Percentiles rank a stretch among this genome's conserved stretches.
Evolutionary conservation across 2,797 vertebrate species (phyloP).

Genomic region (Ibycter americanus): DNA sequence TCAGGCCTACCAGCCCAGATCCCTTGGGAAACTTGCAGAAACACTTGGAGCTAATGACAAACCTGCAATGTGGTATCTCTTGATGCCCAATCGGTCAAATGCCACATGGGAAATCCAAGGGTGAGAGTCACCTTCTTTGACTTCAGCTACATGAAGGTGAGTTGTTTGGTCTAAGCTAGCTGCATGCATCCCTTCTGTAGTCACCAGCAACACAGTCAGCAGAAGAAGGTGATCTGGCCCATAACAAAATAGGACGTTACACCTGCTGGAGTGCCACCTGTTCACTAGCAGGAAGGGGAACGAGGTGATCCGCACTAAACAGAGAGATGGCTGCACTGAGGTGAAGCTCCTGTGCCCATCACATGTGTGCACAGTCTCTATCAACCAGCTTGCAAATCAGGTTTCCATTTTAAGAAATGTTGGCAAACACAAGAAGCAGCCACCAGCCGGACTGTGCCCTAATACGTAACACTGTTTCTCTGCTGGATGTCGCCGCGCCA

Average conservation of each 20-base stretch:
- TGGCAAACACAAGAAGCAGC: not conserved
- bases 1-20: not conserved
- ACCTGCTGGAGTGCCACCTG: not conserved
- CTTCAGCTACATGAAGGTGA: not conserved
- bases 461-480: not conserved
- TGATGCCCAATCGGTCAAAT: not conserved
- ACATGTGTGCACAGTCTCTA: not conserved
- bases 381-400: not conserved
- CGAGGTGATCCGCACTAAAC: not conserved
- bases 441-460: accelerated
- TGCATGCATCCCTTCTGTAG: not conserved
- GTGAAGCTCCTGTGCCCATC: not conserved
- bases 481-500: not conserved
- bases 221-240: not conserved
- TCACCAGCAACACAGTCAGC: not conserved
- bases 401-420: not conserved
- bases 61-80: not conserved
- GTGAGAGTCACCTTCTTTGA: not conserved
- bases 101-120: not conserved
- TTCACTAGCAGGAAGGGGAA: not conserved
- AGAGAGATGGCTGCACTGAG: not conserved
- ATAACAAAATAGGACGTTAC: not conserved
- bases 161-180: not conserved
- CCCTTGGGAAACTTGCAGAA: not conserved
- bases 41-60: not conserved